phyloP scores from a whole-genome alignment of 2,797 vertebrate species.

The Pipistrellus pygmaeus region DNA sequence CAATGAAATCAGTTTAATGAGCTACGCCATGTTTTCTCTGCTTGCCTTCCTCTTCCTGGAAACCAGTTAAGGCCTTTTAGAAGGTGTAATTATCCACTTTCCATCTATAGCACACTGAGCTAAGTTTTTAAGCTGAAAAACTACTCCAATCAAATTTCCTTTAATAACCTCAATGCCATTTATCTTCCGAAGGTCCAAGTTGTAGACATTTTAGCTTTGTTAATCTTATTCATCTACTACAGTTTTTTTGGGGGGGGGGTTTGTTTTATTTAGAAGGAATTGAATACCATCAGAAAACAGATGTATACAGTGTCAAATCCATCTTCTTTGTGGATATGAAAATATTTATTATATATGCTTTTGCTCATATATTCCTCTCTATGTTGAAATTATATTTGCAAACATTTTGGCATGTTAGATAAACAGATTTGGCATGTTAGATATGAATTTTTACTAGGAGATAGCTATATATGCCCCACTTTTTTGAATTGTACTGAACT shows the following conservation, averaged over 20 bases:
- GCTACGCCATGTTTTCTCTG: slow-evolving; percentile 7
- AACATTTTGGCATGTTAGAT: not conserved
- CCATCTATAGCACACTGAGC: not conserved
- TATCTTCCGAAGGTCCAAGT: not conserved
- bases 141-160: slow-evolving; percentile 20
- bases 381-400: not conserved
- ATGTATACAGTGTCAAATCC: not conserved
- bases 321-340: not conserved
- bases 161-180: not conserved
- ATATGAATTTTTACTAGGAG: not conserved
- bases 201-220: not conserved
- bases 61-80: not conserved
- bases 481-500: not conserved
- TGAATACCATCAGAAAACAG: not conserved
- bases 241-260: not conserved
- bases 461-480: not conserved
- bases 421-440: not conserved
- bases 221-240: slow-evolving; percentile 12
- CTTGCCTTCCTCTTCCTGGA: not conserved
- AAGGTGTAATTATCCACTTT: not conserved
- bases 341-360: not conserved
- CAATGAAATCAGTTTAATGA: not conserved
- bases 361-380: not conserved
- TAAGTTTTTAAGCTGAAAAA: slow-evolving; percentile 34
- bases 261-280: not conserved